Evolutionary conservation across 2,113 vertebrate genomes (phyloP).

Genomic region (Pelusios castaneus): DNA sequence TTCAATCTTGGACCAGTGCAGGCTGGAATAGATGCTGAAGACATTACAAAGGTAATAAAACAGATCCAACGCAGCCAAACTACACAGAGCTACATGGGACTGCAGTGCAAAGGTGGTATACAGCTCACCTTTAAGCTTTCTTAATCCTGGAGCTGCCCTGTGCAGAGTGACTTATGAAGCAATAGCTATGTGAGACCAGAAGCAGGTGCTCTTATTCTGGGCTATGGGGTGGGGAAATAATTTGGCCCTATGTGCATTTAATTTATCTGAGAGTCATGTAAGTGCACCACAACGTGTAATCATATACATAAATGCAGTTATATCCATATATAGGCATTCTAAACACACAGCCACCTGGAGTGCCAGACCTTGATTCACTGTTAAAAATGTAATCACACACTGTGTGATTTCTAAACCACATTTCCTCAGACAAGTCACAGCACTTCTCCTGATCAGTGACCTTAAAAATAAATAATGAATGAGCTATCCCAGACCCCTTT

Average conservation of each 20-base stretch:
- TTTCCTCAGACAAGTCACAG: not conserved
- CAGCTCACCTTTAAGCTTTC: not conserved
- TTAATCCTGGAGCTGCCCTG: not conserved
- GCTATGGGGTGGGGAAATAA: not conserved
- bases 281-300: not conserved
- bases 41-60: not conserved
- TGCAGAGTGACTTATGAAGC: not conserved
- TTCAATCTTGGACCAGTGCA: slow-evolving; percentile 19
- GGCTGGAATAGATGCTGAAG: not conserved
- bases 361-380: not conserved
- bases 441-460: not conserved
- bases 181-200: not conserved
- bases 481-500: not conserved
- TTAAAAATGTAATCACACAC: not conserved
- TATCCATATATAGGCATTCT: not conserved
- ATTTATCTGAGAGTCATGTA: not conserved
- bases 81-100: not conserved
- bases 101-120: not conserved
- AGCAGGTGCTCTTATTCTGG: not conserved
- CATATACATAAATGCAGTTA: not conserved
- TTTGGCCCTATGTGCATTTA: not conserved
- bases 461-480: slow-evolving; percentile 16
- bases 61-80: not conserved
- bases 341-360: not conserved
- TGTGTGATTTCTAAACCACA: not conserved